Conservation (phyloP, 2,113 vertebrate species). For the Notothenia coriiceps region DNA sequence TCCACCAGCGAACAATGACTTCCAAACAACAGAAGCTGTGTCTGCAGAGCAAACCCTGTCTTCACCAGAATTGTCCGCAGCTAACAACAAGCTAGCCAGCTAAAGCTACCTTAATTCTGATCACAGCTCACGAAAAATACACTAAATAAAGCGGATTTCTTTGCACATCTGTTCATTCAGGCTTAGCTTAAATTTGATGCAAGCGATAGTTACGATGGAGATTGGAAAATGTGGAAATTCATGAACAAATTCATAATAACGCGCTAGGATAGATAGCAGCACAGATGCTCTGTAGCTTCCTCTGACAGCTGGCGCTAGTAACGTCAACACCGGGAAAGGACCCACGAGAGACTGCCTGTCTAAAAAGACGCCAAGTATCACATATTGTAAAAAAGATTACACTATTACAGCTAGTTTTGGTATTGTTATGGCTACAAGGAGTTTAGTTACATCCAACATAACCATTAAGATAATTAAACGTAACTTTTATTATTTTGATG, state of each 20-base stretch:
- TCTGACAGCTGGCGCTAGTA: slow-evolving; percentile 74
- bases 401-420: accelerated
- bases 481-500: background rate
- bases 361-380: background rate
- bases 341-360: slow-evolving; percentile 26
- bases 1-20: slow-evolving; percentile 58
- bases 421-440: accelerated
- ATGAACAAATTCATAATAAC: slow-evolving; percentile 18
- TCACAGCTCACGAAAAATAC: slow-evolving; percentile 7
- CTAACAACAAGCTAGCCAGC: slow-evolving; percentile 81
- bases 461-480: accelerated
- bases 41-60: slow-evolving; percentile 53
- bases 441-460: accelerated
- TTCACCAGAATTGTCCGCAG: slow-evolving; percentile 58
- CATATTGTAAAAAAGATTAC: background rate
- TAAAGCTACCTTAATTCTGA: slow-evolving; percentile 25
- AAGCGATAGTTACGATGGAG: background rate
- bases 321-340: slow-evolving; percentile 70
- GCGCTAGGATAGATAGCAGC: slow-evolving; percentile 5
- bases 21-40: slow-evolving; percentile 36
- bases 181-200: background rate
- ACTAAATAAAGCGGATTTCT: background rate
- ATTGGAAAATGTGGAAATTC: background rate
- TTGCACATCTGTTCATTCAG: background rate
- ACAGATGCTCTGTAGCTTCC: slow-evolving; percentile 43